Evolutionary conservation across 1,140 invertebrate genomes (phyloP).

Genomic region (Periplaneta americana): DNA sequence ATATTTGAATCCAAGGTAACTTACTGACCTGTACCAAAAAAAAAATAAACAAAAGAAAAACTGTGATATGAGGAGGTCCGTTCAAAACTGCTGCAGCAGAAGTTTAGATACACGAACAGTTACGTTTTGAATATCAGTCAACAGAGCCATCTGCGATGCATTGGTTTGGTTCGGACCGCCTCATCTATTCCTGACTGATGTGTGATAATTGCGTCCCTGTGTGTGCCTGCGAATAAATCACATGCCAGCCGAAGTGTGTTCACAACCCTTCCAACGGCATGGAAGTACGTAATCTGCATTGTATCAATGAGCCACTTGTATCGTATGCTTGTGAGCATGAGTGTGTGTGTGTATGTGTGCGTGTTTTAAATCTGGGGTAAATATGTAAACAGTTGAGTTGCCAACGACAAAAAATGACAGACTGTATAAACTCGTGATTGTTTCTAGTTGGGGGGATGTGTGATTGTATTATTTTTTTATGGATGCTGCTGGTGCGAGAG

Average conservation of each 20-base stretch:
- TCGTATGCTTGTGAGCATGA: slow-evolving; percentile 10
- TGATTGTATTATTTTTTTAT: background rate
- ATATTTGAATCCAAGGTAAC: slow-evolving; percentile 11
- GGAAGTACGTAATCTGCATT: slow-evolving; percentile 17
- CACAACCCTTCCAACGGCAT: slow-evolving; percentile 18
- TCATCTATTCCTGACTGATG: slow-evolving; percentile 20
- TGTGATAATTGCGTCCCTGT: slow-evolving; percentile 21
- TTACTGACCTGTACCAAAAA: slow-evolving; percentile 16
- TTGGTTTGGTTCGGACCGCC: slow-evolving; percentile 1
- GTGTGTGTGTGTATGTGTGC: background rate
- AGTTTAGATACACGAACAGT: background rate
- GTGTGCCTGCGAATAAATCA: slow-evolving; percentile 14
- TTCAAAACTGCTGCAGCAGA: background rate
- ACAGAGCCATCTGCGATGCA: background rate
- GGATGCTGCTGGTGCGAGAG: background rate
- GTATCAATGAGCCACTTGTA: slow-evolving; percentile 20
- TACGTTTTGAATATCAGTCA: background rate
- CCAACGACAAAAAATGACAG: background rate
- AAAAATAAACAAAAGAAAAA: slow-evolving; percentile 7
- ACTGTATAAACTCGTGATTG: background rate
- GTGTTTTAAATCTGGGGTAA: background rate
- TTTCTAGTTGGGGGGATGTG: background rate
- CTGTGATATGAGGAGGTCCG: slow-evolving; percentile 20
- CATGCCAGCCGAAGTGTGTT: slow-evolving; percentile 19
- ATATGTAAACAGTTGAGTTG: background rate